Evolutionary conservation across 2,113 vertebrate species (phyloP).

Genomic region (Andinoacara biseriatus): DNA sequence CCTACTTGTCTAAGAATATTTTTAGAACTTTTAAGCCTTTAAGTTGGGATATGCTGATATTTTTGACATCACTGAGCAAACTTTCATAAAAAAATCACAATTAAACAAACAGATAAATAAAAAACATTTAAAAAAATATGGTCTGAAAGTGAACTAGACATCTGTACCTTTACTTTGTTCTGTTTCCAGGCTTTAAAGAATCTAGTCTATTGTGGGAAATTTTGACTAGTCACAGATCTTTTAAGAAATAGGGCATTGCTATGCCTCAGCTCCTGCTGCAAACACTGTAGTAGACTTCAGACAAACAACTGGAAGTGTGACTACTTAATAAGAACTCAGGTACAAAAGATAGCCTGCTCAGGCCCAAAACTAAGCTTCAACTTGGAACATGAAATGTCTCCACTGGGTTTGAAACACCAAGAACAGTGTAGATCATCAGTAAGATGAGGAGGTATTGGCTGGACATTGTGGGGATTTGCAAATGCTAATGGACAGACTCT

Average conservation of each 20-base stretch:
- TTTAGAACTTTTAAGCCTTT: neutral
- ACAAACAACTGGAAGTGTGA: neutral
- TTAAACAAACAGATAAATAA: too few relatives aligned
- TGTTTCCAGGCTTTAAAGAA: neutral
- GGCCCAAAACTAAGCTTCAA: neutral
- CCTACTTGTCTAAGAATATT: neutral
- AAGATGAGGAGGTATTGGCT: too few relatives aligned
- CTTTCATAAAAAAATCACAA: too few relatives aligned
- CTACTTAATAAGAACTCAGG: neutral
- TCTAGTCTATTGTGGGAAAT: neutral
- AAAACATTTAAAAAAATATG: too few relatives aligned
- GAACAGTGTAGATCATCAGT: too few relatives aligned
- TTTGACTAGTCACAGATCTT: neutral
- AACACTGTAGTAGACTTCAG: neutral
- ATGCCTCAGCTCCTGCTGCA: neutral
- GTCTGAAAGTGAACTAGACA: neutral
- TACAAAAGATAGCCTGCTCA: neutral
- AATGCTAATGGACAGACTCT: too few relatives aligned
- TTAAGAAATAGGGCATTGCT: neutral
- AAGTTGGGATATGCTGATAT: neutral
- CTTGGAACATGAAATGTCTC: neutral
- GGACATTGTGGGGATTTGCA: too few relatives aligned
- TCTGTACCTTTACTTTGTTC: neutral
- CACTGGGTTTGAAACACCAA: neutral
- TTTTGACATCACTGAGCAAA: neutral